Evolutionary conservation across 2,797 vertebrate genomes (phyloP), one percentile per base, ranked within the genome.

Genomic region (Peromyscus eremicus): DNA sequence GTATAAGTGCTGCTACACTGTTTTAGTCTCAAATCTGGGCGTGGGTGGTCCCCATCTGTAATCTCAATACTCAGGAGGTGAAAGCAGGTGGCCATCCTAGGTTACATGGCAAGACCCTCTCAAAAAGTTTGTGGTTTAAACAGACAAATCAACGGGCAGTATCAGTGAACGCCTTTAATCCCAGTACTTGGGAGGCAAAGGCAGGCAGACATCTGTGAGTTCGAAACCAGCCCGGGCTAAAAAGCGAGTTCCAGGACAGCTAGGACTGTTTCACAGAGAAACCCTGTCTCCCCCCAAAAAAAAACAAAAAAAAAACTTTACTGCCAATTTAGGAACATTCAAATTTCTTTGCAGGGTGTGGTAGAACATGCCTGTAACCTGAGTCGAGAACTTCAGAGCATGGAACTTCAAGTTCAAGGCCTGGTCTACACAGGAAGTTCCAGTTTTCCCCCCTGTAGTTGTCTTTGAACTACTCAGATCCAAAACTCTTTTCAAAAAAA

Each of bases 401-500:
- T 55, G 55, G 55, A 55, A 17, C 55, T 55, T 17, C 12, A 85
- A 46, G 12, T 68, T 49, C 40, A 46, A n/a, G 64, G 43, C 21
- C 64, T 52, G 46, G 32, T 37, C 55, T 71, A 70, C 66, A 29
- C 4, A 68, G 43, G 17, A 49, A 64, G 5, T 84, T 66, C 27
- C 40, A 13, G 19, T 29, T n/a, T 21, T 3, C 13, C 25, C 25
- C 11, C 2, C 64, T 52, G 6, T n/a, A 52, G 46, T 60, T 81
- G 66, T 85, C 52, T 83, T 76, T 73, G 76, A 91, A 62, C 49
- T 73, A 80, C 57, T 95, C 86, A 75, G 27, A 32, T 76, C 91
- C 43, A n/a, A 46, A 82, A n/a, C 73, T 49, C 82, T 34, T 68
- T 34, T 68, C 7, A 23, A 4, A 70, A 71, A 71, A 73, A 40